Conservation (phyloP, 1,140 invertebrate species). For the Cylas formicarius region DNA sequence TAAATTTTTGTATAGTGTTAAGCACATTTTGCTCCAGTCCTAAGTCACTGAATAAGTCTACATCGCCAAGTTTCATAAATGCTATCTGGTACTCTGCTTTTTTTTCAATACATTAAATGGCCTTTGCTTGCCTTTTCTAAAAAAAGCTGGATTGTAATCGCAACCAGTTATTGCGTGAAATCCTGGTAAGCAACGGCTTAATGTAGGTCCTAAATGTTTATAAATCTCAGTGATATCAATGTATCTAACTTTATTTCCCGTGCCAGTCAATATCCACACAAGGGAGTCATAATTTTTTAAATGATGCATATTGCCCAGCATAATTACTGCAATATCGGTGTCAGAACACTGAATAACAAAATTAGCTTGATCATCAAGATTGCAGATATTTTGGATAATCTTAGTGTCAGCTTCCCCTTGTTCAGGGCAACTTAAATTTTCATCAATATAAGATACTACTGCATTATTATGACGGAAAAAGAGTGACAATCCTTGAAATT, state of each 20-base stretch:
- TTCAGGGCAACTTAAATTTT: constrained; percentile 26
- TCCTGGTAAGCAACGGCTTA: constrained; percentile 32
- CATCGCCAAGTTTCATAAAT: no score
- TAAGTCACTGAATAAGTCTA: no score
- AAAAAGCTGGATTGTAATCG: constrained; percentile 40
- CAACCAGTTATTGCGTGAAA: constrained; percentile 42
- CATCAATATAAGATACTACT: constrained; percentile 15
- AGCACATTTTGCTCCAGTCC: no score
- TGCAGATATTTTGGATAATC: constrained; percentile 29
- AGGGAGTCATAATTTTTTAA: constrained; percentile 18
- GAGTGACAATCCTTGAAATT: constrained; percentile 14
- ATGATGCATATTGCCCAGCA: constrained; percentile 32
- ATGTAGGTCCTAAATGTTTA: constrained; percentile 24
- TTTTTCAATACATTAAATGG: constrained; percentile 25
- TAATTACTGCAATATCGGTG: constrained; percentile 35
- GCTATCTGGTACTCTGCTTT: no score
- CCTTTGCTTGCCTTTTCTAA: constrained; percentile 30
- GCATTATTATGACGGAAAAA: constrained; percentile 1
- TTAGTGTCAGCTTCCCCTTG: constrained; percentile 38
- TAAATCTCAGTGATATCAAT: constrained; percentile 31
- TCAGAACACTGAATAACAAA: constrained; percentile 29
- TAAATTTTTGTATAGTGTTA: no score
- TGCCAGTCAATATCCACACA: constrained; percentile 19
- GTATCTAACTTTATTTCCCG: constrained; percentile 27
- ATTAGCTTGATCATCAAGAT: constrained; percentile 21